These are phyloP conservation scores for Leptobrachium ailaonicum DNA, from an alignment of 2,113 vertebrate genomes.

Conservation along the genomic window DNA sequence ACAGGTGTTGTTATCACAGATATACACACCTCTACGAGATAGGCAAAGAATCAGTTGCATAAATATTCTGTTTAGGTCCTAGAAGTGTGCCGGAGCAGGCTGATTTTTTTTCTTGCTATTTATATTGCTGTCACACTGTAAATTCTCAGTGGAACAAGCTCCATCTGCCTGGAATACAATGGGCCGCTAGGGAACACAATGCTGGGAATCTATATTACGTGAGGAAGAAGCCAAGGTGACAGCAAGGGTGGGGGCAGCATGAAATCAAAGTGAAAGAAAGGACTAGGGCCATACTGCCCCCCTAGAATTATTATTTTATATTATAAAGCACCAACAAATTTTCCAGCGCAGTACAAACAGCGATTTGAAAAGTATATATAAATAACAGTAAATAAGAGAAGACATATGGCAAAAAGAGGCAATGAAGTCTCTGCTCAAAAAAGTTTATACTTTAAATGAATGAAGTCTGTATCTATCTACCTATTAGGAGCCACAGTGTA, in stretches of 20 bases:
- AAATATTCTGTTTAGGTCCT: slow-evolving; percentile 19
- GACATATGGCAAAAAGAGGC: too few species aligned
- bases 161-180: slow-evolving; percentile 50
- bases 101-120: slow-evolving; percentile 41
- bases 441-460: too few species aligned
- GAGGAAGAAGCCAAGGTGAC: slow-evolving; percentile 44
- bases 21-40: neutral
- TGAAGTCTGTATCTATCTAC: too few species aligned
- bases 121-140: slow-evolving; percentile 46
- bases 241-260: slow-evolving; percentile 32
- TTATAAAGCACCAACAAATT: too few species aligned
- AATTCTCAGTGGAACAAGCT: slow-evolving; percentile 43
- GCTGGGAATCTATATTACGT: slow-evolving; percentile 38
- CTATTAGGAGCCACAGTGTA: too few species aligned
- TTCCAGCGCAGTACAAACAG: too few species aligned
- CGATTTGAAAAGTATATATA: too few species aligned
- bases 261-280: slow-evolving; percentile 18
- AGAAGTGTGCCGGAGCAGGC: slow-evolving; percentile 17
- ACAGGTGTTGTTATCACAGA: neutral
- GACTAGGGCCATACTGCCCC: neutral
- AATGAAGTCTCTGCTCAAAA: too few species aligned
- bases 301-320: neutral
- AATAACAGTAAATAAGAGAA: too few species aligned
- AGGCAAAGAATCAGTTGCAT: slow-evolving; percentile 9
- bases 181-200: slow-evolving; percentile 38